Percentiles rank a stretch among this genome's conserved stretches.
Evolutionary conservation across 2,113 vertebrate genomes (phyloP).

Genomic region (Electrona antarctica): DNA sequence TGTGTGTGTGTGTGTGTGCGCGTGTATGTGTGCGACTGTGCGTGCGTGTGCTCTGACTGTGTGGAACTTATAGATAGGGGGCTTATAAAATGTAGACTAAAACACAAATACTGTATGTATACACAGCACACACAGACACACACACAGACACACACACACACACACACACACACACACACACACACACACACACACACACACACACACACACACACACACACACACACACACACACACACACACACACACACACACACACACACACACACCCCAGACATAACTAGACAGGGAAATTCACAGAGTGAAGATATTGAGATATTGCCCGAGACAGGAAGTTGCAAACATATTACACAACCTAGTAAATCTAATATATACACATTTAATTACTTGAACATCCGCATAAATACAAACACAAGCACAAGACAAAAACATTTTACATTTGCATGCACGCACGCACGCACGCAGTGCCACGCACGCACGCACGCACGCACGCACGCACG

Average conservation of each 20-base stretch:
- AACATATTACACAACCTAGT: slow-evolving; percentile 40
- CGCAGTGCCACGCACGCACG: no score
- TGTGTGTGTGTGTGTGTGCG: neutral
- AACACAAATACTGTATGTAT: neutral
- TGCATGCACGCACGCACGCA: neutral
- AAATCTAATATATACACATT: slow-evolving; percentile 48
- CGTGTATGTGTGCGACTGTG: no score
- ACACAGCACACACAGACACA: no score
- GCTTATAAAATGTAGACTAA: no score
- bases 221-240: slow-evolving; percentile 44
- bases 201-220: no score
- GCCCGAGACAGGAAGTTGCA: slow-evolving; percentile 36
- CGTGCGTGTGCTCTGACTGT: slow-evolving; percentile 21
- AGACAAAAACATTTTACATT: no score
- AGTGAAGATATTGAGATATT: slow-evolving; percentile 46
- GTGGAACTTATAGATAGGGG: slow-evolving; percentile 35
- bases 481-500: neutral
- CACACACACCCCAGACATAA: slow-evolving; percentile 41
- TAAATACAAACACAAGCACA: neutral
- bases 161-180: no score
- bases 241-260: neutral
- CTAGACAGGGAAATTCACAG: slow-evolving; percentile 56
- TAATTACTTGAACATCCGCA: slow-evolving; percentile 19
- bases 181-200: no score
- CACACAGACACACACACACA: neutral